phyloP scores from a whole-genome alignment of 2,888 invertebrate species.

The Orchestes rusci region DNA sequence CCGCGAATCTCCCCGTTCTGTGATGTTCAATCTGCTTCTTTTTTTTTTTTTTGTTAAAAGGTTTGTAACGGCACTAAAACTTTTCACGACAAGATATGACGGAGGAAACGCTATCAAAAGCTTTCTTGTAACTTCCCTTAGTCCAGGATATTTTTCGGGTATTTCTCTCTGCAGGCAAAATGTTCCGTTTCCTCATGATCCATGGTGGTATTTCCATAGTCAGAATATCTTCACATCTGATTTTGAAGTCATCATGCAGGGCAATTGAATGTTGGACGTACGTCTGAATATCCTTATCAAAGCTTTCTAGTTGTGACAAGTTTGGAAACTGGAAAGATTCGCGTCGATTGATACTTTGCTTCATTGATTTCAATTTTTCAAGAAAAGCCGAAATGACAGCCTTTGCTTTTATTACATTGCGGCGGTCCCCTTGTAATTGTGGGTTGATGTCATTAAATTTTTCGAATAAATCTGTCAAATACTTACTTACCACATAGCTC shows the following conservation, averaged over 20 bases:
- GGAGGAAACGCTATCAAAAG: too few relatives aligned
- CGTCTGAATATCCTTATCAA: too few relatives aligned
- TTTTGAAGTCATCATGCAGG: too few relatives aligned
- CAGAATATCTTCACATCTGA: conserved; percentile 31
- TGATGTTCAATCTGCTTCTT: too few relatives aligned
- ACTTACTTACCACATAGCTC: conserved; percentile 1
- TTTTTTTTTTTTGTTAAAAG: conserved; percentile 13
- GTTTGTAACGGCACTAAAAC: conserved; percentile 19
- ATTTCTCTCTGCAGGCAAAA: conserved; percentile 27
- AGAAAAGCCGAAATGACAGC: conserved; percentile 5
- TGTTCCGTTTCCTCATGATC: conserved; percentile 15
- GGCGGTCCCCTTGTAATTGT: conserved; percentile 14
- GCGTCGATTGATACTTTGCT: conserved; percentile 7
- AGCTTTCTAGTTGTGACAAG: too few relatives aligned
- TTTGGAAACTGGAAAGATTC: conserved; percentile 6
- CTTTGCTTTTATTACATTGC: conserved; percentile 15
- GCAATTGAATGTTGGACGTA: too few relatives aligned
- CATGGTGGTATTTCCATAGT: conserved; percentile 18
- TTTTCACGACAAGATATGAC: conserved; percentile 22
- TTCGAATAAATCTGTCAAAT: conserved; percentile 26
- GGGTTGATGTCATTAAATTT: too few relatives aligned
- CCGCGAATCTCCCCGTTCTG: too few relatives aligned
- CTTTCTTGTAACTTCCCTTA: too few relatives aligned
- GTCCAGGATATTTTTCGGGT: too few relatives aligned
- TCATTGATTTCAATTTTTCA: conserved; percentile 8